Evolutionary conservation across 2,113 vertebrate genomes (phyloP).

Genomic region (Martes martes): DNA sequence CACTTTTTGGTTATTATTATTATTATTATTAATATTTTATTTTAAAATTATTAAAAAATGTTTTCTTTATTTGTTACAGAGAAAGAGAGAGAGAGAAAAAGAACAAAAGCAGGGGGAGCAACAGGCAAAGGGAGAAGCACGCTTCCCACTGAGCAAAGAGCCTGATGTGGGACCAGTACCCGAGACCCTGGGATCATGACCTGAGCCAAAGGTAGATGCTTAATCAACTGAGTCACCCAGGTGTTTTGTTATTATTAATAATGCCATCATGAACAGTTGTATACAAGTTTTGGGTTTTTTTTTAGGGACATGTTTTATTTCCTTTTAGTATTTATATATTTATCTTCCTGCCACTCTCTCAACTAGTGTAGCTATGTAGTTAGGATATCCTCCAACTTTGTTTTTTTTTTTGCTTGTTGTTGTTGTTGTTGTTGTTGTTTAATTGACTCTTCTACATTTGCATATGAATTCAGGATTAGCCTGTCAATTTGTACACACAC

Average conservation of each 20-base stretch:
- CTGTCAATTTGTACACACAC: not conserved
- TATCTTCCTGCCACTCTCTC: not conserved
- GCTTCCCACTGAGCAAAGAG: no score
- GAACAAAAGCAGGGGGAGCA: no score
- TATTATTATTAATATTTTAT: not conserved
- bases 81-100: no score
- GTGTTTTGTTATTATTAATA: not conserved
- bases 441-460: not conserved
- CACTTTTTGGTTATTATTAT: not conserved
- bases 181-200: no score
- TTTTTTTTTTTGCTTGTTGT: not conserved
- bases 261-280: not conserved
- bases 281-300: not conserved
- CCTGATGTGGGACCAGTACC: no score
- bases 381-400: not conserved
- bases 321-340: not conserved
- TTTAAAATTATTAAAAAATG: no score
- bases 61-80: no score
- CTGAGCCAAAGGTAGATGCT: no score
- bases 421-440: no score
- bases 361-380: not conserved
- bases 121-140: no score
- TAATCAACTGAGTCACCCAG: no score
- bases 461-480: not conserved
- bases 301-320: not conserved